phyloP scores from a whole-genome alignment of 2,888 invertebrate genomes.

The Boloria euphrosyne region DNA sequence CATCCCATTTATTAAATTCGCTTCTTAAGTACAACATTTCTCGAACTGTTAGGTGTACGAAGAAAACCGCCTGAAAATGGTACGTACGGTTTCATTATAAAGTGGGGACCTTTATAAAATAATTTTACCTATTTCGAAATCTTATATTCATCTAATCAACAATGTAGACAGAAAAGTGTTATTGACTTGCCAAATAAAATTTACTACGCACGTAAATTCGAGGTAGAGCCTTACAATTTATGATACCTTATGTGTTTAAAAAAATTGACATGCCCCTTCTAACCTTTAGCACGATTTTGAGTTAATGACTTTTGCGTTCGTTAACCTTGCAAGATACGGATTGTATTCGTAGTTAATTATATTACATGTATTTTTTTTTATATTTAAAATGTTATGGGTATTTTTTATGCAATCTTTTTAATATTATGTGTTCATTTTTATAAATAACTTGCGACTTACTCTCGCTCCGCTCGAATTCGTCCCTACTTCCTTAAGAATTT shows the following conservation, averaged over 20 bases:
- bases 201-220: not conserved
- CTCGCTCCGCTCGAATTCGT: too few species aligned
- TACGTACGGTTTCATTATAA: too few species aligned
- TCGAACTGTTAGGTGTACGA: too few species aligned
- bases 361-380: not conserved
- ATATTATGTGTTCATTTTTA: too few species aligned
- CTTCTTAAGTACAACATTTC: too few species aligned
- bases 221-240: slow-evolving; percentile 8
- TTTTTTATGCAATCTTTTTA: too few species aligned
- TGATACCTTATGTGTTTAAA: slow-evolving; percentile 5
- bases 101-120: too few species aligned
- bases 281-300: slow-evolving; percentile 21
- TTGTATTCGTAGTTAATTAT: not conserved
- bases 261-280: slow-evolving; percentile 12
- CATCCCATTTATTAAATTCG: too few species aligned
- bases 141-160: not conserved
- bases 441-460: too few species aligned
- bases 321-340: slow-evolving; percentile 13
- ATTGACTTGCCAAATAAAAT: slow-evolving; percentile 2
- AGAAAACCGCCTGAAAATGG: too few species aligned
- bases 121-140: too few species aligned
- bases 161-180: not conserved
- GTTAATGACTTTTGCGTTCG: slow-evolving; percentile 8
- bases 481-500: too few species aligned
- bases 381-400: not conserved